Conservation (phyloP, 2,113 vertebrate species). For the Aphelocoma coerulescens region DNA sequence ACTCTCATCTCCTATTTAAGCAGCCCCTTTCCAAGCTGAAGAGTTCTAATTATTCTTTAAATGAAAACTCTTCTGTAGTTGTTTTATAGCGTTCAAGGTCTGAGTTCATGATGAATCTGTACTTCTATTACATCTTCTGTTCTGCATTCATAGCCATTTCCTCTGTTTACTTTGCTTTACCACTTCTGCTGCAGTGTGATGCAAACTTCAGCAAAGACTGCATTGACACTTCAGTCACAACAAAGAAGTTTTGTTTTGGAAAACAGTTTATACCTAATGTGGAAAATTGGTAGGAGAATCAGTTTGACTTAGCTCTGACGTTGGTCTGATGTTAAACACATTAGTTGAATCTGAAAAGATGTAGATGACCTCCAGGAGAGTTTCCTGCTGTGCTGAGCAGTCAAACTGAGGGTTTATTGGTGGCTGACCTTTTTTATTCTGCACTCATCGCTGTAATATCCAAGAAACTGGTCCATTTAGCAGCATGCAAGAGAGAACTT, state of each 20-base stretch:
- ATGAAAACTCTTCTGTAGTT: neutral
- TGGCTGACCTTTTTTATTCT: neutral
- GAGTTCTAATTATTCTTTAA: neutral
- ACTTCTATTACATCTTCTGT: neutral
- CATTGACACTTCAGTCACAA: neutral
- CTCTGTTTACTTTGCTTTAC: neutral
- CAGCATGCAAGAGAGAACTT: neutral
- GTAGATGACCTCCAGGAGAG: neutral
- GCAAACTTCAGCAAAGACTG: neutral
- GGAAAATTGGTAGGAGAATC: neutral
- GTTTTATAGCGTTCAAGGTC: neutral
- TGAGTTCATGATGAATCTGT: neutral
- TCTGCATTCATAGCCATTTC: neutral
- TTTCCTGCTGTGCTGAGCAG: neutral
- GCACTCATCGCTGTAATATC: neutral
- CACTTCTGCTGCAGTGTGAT: neutral
- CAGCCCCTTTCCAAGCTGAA: neutral
- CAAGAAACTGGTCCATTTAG: neutral
- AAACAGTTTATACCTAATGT: neutral
- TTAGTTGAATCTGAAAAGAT: neutral
- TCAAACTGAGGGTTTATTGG: neutral
- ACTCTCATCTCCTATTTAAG: neutral
- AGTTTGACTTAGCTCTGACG: neutral
- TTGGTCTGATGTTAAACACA: neutral
- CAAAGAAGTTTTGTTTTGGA: neutral